A percentile compares a stretch with the other conserved stretches of the same genome.
Conservation (phyloP, 2,797 vertebrate species). For the Chiloscyllium punctatum region DNA sequence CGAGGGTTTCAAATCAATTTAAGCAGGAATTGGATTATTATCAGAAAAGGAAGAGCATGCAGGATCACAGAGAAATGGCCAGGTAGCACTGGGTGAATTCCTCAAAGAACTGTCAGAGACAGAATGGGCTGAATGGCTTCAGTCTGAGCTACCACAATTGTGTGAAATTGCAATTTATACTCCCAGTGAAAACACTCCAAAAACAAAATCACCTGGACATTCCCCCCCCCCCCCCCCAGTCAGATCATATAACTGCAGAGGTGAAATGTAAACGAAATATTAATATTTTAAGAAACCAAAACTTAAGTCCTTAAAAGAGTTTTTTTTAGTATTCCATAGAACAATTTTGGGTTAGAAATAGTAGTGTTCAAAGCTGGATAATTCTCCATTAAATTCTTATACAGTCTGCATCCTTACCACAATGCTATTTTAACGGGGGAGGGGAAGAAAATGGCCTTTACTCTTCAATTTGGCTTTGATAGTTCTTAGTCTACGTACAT, state of each 20-base stretch:
- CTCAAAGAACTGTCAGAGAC: neutral
- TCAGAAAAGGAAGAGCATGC: too few relatives aligned
- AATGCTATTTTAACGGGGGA: neutral
- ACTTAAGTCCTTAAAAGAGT: neutral
- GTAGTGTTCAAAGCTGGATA: neutral
- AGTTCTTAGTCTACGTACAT: neutral
- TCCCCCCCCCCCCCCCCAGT: neutral
- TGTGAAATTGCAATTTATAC: neutral
- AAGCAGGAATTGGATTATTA: neutral
- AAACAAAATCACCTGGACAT: neutral
- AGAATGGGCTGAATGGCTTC: neutral
- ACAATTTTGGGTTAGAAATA: neutral
- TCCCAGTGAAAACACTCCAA: neutral
- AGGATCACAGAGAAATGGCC: too few relatives aligned
- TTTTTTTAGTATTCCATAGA: neutral
- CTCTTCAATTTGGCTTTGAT: conserved; percentile 12
- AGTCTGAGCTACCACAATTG: too few relatives aligned
- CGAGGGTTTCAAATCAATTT: neutral
- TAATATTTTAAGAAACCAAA: neutral
- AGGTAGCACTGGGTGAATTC: neutral
- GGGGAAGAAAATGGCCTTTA: neutral
- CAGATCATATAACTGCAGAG: neutral
- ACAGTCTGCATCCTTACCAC: neutral
- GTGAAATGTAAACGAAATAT: neutral
- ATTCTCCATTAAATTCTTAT: neutral